Conservation (phyloP, 2,888 invertebrate genomes). For the Reticulitermes lucifugus region DNA sequence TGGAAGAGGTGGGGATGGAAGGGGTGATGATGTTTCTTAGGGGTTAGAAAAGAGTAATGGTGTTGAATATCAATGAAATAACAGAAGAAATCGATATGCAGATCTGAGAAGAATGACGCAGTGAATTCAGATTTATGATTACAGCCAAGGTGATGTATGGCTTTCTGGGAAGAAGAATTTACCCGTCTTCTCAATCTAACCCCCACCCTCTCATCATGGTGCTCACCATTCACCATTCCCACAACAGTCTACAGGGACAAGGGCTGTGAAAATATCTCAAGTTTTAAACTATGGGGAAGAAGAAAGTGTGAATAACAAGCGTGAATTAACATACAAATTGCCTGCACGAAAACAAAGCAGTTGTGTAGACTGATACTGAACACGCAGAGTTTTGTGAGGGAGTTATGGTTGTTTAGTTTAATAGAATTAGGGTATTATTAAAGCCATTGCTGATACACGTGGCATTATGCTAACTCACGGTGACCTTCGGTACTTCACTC, state of each 20-base stretch:
- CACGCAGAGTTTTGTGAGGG: no score
- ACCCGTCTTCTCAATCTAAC: neutral
- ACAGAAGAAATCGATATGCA: conserved; percentile 11
- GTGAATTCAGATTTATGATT: conserved; percentile 1
- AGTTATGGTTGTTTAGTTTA: no score
- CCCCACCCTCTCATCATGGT: neutral
- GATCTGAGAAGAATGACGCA: neutral
- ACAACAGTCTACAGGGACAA: neutral
- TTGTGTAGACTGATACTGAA: no score
- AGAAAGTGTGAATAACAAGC: neutral
- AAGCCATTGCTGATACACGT: no score
- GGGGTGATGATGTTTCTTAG: conserved; percentile 22
- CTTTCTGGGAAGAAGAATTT: neutral
- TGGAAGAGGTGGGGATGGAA: neutral
- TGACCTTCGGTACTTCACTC: no score
- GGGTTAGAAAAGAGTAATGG: conserved; percentile 15
- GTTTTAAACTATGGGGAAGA: neutral
- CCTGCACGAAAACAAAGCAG: neutral
- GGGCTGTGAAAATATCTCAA: neutral
- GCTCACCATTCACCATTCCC: neutral
- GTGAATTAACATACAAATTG: conserved; percentile 12
- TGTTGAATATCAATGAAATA: conserved; percentile 10
- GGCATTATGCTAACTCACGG: no score
- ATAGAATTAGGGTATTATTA: no score
- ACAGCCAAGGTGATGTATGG: neutral